Conservation (phyloP, 1,140 invertebrate species). For the Trypoxylus dichotomus region DNA sequence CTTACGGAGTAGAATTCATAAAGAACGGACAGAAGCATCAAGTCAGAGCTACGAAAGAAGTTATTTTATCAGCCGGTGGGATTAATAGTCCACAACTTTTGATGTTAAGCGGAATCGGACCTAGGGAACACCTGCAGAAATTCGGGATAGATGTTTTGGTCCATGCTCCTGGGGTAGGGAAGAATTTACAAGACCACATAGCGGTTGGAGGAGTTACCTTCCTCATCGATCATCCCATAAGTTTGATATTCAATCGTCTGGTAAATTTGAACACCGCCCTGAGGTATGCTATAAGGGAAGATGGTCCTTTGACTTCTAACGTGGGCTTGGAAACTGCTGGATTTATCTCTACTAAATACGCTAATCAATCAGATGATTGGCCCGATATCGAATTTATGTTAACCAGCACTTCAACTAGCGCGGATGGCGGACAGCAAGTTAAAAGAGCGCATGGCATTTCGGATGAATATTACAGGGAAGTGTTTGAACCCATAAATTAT, state of each 20-base stretch:
- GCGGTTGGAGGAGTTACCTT: conserved; percentile 79
- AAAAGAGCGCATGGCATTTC: conserved; percentile 77
- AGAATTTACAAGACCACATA: conserved; percentile 84
- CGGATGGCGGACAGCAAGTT: conserved; percentile 72
- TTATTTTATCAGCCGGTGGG: conserved; percentile 77
- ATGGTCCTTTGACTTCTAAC: conserved; percentile 80
- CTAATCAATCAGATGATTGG: conserved; percentile 81
- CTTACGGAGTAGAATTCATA: conserved; percentile 78
- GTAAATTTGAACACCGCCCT: conserved; percentile 77
- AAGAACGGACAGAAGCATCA: conserved; percentile 65
- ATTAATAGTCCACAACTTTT: conserved; percentile 79
- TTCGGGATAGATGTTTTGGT: conserved; percentile 68
- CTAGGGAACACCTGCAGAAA: conserved; percentile 67
- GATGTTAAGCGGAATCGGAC: conserved; percentile 84
- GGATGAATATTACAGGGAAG: conserved; percentile 77
- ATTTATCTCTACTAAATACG: conserved; percentile 85
- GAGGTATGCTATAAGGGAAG: conserved; percentile 74
- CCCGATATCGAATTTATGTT: conserved; percentile 90
- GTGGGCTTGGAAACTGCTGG: conserved; percentile 82
- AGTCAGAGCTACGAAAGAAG: conserved; percentile 73
- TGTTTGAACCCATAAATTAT: conserved; percentile 69
- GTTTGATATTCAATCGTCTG: conserved; percentile 72
- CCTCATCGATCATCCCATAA: conserved; percentile 76
- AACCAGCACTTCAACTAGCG: conserved; percentile 75
- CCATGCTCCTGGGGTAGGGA: conserved; percentile 74